These are phyloP conservation scores for Tyrannus savana DNA, from an alignment of 2,113 vertebrate species.

Conservation along the genomic window DNA sequence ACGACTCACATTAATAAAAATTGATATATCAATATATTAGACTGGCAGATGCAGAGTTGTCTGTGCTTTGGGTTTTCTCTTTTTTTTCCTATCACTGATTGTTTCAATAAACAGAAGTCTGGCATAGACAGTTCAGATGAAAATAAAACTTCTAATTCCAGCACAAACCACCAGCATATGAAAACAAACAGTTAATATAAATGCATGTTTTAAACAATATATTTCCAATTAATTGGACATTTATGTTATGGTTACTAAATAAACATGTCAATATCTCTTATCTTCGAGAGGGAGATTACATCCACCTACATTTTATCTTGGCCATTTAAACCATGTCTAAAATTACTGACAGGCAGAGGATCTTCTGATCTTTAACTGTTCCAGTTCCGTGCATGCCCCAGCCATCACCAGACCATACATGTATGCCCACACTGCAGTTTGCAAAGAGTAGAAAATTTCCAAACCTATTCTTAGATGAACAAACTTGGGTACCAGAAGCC, in stretches of 20 bases:
- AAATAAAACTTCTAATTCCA: not conserved
- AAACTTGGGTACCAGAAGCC: not conserved
- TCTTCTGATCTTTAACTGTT: not conserved
- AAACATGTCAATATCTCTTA: not conserved
- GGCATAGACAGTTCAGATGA: not conserved
- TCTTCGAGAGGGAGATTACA: not conserved
- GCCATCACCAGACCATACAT: not conserved
- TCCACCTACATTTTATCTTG: not conserved
- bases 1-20: not conserved
- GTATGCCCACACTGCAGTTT: not conserved
- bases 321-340: not conserved
- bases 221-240: not conserved
- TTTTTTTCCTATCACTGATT: not conserved
- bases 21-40: not conserved
- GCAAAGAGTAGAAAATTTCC: not conserved
- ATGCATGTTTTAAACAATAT: not conserved
- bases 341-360: not conserved
- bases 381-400: not conserved
- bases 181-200: not conserved
- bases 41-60: not conserved
- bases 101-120: slow-evolving; percentile 1
- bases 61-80: not conserved
- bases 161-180: not conserved
- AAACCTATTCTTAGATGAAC: slow-evolving; percentile 11
- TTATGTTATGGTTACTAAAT: not conserved